Base-by-base conservation (phyloP, 2,797 vertebrate genomes). In the Danio jaintianensis region DNA sequence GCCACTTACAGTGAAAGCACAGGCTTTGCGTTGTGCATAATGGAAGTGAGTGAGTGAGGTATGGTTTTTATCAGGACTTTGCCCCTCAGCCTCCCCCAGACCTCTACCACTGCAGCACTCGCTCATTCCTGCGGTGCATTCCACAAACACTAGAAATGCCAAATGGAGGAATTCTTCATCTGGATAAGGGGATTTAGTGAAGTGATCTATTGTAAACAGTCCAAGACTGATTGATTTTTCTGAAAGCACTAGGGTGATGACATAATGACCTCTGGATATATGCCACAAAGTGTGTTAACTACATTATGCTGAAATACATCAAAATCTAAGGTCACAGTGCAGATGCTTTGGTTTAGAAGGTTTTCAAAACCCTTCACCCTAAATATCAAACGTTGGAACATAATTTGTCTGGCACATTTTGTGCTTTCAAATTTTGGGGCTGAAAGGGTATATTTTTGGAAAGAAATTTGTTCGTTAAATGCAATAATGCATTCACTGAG, bases 161-260 rank as follows among this genome's bases (percentile, higher is more conserved):
- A 79, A 76, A 86, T 59, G 61, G 70, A 22, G 53, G 56, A 78
- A 82, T 78, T 56, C 40, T 73, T 45, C 36, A 66, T 77, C 75
- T 73, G 68, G 58, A 63, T 52, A 29, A 62, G 76, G 75, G 75
- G 71, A 63, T 75, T 80, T 73, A 11, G 52, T 52, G 56, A 83
- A 79, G 75, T 74, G 75, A 81, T 83, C 79, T 75, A 75, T 83
- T 71, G 63, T 74, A 81, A 82, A 59, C 61, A 70, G 71, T 76
- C 75, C 48, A 71, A 74, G 74, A 74, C 36, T 58, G 78, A 82
- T 77, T 73, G 83, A 61, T 82, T 79, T 79, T 75, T 74, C 83
- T 73, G 73, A 79, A 74, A 29, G 68, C 77, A 9, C 48, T 67
- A 59, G 59, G 58, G 43, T 58, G 78, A 76, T 48, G 80, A 75